phyloP scores from a whole-genome alignment of 2,888 invertebrate species.

The Drosophila suboccidentalis region DNA sequence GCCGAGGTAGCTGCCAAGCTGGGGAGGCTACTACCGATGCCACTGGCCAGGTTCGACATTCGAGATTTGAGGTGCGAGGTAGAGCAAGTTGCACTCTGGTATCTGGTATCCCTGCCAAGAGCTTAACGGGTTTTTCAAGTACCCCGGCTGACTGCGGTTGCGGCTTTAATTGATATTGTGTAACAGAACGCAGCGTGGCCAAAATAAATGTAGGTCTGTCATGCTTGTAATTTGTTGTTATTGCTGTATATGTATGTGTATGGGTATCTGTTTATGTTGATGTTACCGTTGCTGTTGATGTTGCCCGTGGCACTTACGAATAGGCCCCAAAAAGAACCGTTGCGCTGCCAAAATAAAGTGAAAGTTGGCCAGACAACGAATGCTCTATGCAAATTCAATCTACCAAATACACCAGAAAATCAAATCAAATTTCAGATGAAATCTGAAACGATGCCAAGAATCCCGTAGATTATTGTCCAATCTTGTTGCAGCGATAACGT shows the following conservation, averaged over 20 bases:
- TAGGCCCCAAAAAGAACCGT: conserved; percentile 70
- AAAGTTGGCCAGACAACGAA: conserved; percentile 64
- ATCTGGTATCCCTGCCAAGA: conserved; percentile 67
- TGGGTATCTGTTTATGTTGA: conserved; percentile 12
- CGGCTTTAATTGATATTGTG: conserved; percentile 74
- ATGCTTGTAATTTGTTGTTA: conserved; percentile 60
- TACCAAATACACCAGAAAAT: conserved; percentile 61
- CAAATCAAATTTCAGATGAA: conserved; percentile 62
- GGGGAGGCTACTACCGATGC: conserved; percentile 18
- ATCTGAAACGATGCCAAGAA: conserved; percentile 54
- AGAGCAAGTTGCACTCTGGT: conserved; percentile 68
- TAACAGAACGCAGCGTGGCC: conserved; percentile 78
- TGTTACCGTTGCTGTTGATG: conserved; percentile 24
- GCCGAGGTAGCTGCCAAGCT: conserved; percentile 26
- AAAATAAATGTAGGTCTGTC: conserved; percentile 68
- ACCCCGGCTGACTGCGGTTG: conserved; percentile 42
- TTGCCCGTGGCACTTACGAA: conserved; percentile 48
- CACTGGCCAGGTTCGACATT: conserved; percentile 55
- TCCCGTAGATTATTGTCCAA: conserved; percentile 31
- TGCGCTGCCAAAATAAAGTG: conserved; percentile 77
- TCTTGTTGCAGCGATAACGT: conserved; percentile 45
- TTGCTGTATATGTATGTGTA: conserved; percentile 24
- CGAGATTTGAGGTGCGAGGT: conserved; percentile 59
- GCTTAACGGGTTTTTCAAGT: conserved; percentile 79
- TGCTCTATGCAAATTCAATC: conserved; percentile 71